Evolutionary conservation across 2,113 vertebrate species (phyloP).

Genomic region (Gulo gulo): DNA sequence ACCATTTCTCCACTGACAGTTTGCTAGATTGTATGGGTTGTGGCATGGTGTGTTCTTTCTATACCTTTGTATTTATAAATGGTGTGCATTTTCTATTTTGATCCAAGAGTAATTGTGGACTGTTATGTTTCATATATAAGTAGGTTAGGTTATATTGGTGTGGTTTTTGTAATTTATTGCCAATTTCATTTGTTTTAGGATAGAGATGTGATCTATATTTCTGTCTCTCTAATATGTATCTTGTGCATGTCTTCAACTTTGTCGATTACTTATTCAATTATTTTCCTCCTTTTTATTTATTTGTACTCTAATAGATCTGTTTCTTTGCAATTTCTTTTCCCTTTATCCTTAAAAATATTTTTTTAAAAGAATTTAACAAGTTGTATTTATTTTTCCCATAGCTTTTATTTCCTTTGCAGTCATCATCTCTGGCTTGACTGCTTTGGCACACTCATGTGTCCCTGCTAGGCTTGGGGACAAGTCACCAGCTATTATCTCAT

Average conservation of each 20-base stretch:
- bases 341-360: not conserved
- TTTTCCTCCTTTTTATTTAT: not conserved
- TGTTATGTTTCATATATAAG: not conserved
- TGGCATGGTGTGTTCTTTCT: not conserved
- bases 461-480: not conserved
- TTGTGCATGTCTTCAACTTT: not conserved
- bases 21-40: not conserved
- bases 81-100: not conserved
- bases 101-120: not conserved
- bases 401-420: not conserved
- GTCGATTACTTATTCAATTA: not conserved
- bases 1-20: not conserved
- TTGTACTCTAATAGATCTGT: not conserved
- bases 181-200: not conserved
- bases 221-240: not conserved
- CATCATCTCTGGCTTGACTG: not conserved
- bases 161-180: not conserved
- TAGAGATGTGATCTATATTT: not conserved
- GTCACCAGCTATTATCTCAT: too few relatives aligned
- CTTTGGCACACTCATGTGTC: not conserved
- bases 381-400: not conserved
- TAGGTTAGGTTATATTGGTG: not conserved
- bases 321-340: not conserved
- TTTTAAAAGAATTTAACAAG: not conserved
- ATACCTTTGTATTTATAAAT: not conserved